Percentiles rank a stretch among this genome's conserved stretches.
Evolutionary conservation across 2,888 invertebrate species (phyloP).

Genomic region (Dendrolimus pini): DNA sequence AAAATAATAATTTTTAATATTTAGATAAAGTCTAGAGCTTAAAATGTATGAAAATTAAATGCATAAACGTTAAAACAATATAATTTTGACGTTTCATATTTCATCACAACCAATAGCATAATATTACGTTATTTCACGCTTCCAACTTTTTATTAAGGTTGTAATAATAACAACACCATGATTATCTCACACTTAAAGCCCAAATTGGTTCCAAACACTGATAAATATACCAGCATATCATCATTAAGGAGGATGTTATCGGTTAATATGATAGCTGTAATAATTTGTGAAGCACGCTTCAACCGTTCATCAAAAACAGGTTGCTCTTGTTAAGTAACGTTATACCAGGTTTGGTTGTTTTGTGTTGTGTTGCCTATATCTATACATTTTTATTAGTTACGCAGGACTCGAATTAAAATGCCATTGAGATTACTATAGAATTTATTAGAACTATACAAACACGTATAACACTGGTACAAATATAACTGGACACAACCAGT

Average conservation of each 20-base stretch:
- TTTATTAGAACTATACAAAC: too few relatives aligned
- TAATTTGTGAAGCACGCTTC: constrained; percentile 31
- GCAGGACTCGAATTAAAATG: too few relatives aligned
- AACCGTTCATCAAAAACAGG: constrained; percentile 30
- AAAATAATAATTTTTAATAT: too few relatives aligned
- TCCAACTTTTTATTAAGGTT: not conserved
- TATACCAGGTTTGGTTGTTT: constrained; percentile 21
- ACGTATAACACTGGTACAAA: too few relatives aligned
- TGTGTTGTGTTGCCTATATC: too few relatives aligned
- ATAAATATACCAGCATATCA: constrained; percentile 10
- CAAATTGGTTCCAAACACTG: constrained; percentile 5
- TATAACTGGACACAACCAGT: too few relatives aligned
- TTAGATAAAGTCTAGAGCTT: too few relatives aligned
- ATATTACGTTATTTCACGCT: not conserved
- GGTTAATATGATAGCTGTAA: constrained; percentile 21
- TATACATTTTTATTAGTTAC: too few relatives aligned
- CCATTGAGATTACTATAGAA: too few relatives aligned
- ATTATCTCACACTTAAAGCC: not conserved
- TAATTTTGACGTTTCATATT: constrained; percentile 6
- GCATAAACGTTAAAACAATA: too few relatives aligned
- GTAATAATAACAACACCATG: not conserved
- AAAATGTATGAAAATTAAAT: too few relatives aligned
- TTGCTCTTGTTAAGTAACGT: constrained; percentile 43
- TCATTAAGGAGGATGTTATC: constrained; percentile 23
- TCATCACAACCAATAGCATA: constrained; percentile 1